Base-by-base conservation (phyloP, 2,113 vertebrate genomes). In the Girardinichthys multiradiatus region DNA sequence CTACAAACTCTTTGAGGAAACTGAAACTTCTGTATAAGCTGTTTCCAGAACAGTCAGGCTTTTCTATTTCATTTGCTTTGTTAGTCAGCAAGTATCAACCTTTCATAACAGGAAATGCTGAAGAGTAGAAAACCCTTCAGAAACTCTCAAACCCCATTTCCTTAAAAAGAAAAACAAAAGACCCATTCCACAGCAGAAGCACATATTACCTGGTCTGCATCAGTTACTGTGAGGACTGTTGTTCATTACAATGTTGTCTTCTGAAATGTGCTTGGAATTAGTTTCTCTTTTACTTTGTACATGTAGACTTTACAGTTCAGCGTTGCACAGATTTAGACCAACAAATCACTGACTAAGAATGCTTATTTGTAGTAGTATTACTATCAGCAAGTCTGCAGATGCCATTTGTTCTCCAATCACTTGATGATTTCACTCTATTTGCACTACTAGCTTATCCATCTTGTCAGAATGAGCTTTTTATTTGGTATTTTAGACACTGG, bases 151-250 rank as follows among this genome's bases (percentile, higher is more conserved):
- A 12, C n/a, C 26, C 17, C 7, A 7, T n/a, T 24, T 59, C 33
- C 12, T 13, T 28, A 69, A 57, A 11, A 60, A 58, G 39, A 71
- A 27, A 1, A 0, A 72, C n/a, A 21, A 0, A 42, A 24, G 17
- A 17, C 17, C 57, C 14, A 10, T 29, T 51, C 65, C 8, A 67
- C 35, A 54, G 42, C 63, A 65, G 59, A 26, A 51, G 39, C 13
- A 63, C 45, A 60, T 31, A 58, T 61, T 27, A 26, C 14, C 61
- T 68, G 68, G 48, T 64, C 33, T 39, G 28, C 33, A 29, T 63
- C 26, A n/a, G 62, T 61, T 30, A 35, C 45, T 76, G 51, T 8
- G 6, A 68, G 12, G 37, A 57, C 28, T 39, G 28, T 64, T 81
- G 71, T 70, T 69, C 15, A 57, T 58, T 64, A 13, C n/a, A 37